A percentile compares a stretch with the other conserved stretches of the same genome.
Evolutionary conservation across 2,113 vertebrate species (phyloP).

Genomic region (Excalfactoria chinensis): DNA sequence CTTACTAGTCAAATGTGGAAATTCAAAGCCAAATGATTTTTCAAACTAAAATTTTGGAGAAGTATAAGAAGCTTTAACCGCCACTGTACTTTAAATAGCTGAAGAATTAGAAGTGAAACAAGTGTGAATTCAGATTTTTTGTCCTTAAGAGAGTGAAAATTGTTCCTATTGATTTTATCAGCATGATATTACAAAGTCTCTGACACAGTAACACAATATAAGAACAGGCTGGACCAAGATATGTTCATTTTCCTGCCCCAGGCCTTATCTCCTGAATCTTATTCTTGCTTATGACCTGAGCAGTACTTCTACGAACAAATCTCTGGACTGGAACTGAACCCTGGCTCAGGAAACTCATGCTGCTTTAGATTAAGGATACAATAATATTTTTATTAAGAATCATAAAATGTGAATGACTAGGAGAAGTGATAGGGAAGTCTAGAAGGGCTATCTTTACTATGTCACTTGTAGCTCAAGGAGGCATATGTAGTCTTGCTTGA

Average conservation of each 20-base stretch:
- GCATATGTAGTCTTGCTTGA: not conserved
- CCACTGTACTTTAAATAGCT: not conserved
- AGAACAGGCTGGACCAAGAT: not conserved
- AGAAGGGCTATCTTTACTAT: not conserved
- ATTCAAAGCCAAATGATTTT: not conserved
- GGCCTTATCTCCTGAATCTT: not conserved
- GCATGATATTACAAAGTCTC: not conserved
- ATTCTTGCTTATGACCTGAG: not conserved
- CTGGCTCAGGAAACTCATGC: not conserved
- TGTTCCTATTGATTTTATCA: not conserved
- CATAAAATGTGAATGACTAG: not conserved
- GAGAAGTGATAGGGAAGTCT: accelerated
- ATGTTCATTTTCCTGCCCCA: not conserved
- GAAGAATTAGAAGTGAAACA: not conserved
- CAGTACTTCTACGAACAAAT: not conserved
- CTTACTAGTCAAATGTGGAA: not conserved
- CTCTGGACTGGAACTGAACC: not conserved
- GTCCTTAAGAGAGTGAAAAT: not conserved
- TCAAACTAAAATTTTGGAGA: not conserved
- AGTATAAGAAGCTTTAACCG: not conserved
- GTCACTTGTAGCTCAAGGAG: not conserved
- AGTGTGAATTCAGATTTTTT: not conserved
- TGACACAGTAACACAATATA: not conserved
- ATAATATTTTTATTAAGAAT: not conserved
- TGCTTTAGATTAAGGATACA: not conserved